These are phyloP conservation scores for Porphyrio hochstetteri DNA, from an alignment of 2,113 vertebrate genomes.

Conservation along the genomic window DNA sequence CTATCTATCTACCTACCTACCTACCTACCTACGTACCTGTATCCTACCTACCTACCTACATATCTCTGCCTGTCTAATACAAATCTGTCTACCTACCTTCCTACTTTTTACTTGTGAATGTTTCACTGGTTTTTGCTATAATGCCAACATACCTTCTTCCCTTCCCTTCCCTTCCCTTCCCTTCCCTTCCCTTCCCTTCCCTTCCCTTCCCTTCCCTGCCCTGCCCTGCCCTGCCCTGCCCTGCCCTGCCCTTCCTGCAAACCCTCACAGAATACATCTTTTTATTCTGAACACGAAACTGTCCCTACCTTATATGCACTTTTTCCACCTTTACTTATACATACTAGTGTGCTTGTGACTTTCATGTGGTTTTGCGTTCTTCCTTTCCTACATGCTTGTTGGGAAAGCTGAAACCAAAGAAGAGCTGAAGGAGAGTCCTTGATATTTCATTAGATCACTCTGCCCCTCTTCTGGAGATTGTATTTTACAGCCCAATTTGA, in stretches of 20 bases:
- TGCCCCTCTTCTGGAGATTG: rapidly evolving
- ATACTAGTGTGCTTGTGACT: not conserved
- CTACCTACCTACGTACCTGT: no score
- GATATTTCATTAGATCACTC: not conserved
- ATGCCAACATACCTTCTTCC: not conserved
- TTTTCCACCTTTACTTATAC: not conserved
- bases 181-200: no score
- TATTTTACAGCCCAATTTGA: not conserved
- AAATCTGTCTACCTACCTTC: no score
- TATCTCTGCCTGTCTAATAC: no score
- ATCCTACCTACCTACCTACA: no score
- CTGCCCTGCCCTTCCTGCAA: not conserved
- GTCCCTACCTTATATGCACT: rapidly evolving
- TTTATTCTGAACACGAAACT: not conserved
- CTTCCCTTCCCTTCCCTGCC: not conserved
- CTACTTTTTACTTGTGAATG: not conserved
- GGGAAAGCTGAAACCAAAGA: not conserved
- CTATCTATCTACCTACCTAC: no score
- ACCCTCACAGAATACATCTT: not conserved
- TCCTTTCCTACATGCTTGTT: not conserved
- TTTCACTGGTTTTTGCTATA: not conserved
- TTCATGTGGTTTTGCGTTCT: not conserved
- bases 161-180: no score
- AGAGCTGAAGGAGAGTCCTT: not conserved
- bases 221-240: not conserved